Evolutionary conservation across 2,888 invertebrate genomes (phyloP), one percentile per base, ranked within the genome.

Genomic region (Sycophila texana): DNA sequence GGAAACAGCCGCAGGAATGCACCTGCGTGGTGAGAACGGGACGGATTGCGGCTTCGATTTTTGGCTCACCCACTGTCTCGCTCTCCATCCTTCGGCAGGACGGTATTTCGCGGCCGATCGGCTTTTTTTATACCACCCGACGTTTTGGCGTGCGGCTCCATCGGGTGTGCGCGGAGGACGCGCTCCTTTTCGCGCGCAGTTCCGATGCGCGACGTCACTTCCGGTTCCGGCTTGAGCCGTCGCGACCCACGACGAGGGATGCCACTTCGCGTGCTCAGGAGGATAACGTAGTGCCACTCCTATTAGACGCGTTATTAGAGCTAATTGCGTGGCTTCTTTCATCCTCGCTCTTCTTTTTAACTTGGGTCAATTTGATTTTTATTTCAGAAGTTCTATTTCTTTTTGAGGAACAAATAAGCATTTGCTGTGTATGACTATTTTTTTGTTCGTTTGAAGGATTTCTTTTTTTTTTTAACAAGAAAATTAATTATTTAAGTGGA

Each of bases 1-100:
- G 18, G 57, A n/a, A n/a, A 12, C n/a, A 12, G 18, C 7, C 20
- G 26, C 30, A 30, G 10, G 12, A 53, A 68, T n/a, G 68, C 68
- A 74, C 78, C 61, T 61, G 77, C 79, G 79, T 79, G 79, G 79
- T 79, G 80, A 82, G 79, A 77, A 76, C 79, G 22, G 58, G 20
- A 20, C 74, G 39, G 7, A 7, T 7, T 39, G 39, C 39, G 39
- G 39, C 39, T 39, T 39, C 39, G 39, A 39, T 39, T 39, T 39
- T 10, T 7, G 39, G 10, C 7, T 39, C 7, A 7, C 7, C 39
- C 39, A 4, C 39, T 4, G 39, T 4, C 7, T 7, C n/a, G 39
- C 10, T 13, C 10, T 26, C 22, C 4, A 10, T 13, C 26, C 3
- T n/a, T 0, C 51, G 26, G 12, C 67, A 30, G 30, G n/a, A 30